phyloP scores from a whole-genome alignment of 2,888 invertebrate genomes.

The Lydus trimaculatus region DNA sequence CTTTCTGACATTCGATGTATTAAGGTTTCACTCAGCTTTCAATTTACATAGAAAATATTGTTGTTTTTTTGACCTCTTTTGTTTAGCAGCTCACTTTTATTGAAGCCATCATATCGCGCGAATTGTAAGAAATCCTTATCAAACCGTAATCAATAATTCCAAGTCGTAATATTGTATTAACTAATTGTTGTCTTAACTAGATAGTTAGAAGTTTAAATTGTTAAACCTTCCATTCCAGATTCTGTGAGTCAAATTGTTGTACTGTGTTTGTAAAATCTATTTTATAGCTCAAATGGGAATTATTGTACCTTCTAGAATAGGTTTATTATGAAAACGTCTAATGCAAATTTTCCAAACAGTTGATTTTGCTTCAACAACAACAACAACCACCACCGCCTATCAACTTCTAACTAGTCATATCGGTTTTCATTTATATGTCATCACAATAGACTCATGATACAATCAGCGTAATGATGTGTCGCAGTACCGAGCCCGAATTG shows the following conservation, averaged over 20 bases:
- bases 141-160: too few species aligned
- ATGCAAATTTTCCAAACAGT: neutral
- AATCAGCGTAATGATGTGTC: slow-evolving; percentile 42
- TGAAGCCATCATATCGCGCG: neutral
- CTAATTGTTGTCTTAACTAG: too few species aligned
- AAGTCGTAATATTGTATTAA: too few species aligned
- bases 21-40: neutral
- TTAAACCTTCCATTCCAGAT: neutral
- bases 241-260: neutral
- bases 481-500: slow-evolving; percentile 41
- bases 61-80: neutral
- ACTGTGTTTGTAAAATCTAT: neutral
- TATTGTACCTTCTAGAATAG: neutral
- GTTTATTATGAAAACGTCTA: neutral
- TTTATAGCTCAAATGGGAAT: too few species aligned
- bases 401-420: slow-evolving; percentile 14
- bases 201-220: too few species aligned
- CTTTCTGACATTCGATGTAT: neutral
- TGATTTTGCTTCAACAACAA: neutral
- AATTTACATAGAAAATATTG: slow-evolving; percentile 4
- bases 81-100: neutral
- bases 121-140: neutral
- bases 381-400: neutral
- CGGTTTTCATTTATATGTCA: slow-evolving; percentile 10
- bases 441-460: slow-evolving; percentile 24